phyloP scores from a whole-genome alignment of 2,113 vertebrate species.

The Laterallus jamaicensis region DNA sequence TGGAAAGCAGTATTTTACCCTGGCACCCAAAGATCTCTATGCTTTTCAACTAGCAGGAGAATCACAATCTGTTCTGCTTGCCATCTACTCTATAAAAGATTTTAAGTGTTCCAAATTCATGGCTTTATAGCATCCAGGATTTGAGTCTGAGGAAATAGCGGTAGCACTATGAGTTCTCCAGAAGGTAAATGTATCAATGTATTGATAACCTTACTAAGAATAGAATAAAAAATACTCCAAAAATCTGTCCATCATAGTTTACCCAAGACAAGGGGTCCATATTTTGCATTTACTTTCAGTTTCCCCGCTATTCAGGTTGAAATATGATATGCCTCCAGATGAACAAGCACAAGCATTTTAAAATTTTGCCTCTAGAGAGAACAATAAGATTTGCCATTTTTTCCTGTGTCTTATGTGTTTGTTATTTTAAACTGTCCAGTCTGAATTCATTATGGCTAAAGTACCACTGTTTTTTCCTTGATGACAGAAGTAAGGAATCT shows the following conservation, averaged over 20 bases:
- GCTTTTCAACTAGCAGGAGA: neutral
- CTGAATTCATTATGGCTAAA: neutral
- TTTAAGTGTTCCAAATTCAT: neutral
- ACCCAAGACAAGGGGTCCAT: neutral
- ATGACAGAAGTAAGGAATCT: neutral
- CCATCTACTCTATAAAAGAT: neutral
- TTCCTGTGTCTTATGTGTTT: neutral
- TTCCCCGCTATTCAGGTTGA: neutral
- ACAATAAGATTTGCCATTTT: rapidly evolving
- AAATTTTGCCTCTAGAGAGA: neutral
- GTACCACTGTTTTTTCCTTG: neutral
- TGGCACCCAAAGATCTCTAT: neutral
- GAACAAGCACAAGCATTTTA: neutral
- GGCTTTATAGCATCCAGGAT: neutral
- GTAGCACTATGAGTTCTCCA: neutral
- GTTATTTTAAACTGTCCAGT: neutral
- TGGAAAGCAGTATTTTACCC: neutral
- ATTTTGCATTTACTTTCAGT: conserved; percentile 10
- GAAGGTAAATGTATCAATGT: conserved; percentile 29
- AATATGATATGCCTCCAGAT: neutral
- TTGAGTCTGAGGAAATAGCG: neutral
- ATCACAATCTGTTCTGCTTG: neutral
- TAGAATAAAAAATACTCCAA: conserved; percentile 10
- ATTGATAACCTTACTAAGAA: conserved; percentile 50
- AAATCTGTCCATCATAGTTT: neutral